Base-by-base conservation (phyloP, 2,797 vertebrate species). In the Pristis pectinata region DNA sequence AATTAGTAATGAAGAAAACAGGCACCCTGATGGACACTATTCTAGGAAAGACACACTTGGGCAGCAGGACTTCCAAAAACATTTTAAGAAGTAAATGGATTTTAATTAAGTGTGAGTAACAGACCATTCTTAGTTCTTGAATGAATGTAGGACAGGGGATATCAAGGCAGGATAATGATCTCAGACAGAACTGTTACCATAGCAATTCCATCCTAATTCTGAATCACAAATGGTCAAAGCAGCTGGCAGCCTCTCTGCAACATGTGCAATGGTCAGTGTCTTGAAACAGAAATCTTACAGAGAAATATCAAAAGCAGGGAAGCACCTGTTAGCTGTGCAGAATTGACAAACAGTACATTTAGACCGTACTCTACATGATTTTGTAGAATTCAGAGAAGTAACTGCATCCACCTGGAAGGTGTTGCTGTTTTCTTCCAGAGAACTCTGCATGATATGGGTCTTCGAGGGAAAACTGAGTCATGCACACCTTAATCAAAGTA, bases 381-480 rank as follows among this genome's bases (percentile, higher is more conserved):
- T 7, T 89, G 4, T 61, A 34, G 8, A n/a, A 37, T n/a, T n/a
- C 24, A 19, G 56, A 72, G 27, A 27, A 87, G 15, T 34, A 87
- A 59, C 27, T 30, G 56, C 59, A 37, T n/a, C 30, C n/a, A 61
- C 37, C 34, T 17, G 4, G 34, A 17, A 89, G n/a, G 27, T 44
- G 22, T 59, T 89, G 56, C 34, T 89, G 56, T 89, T 19, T 89
- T 61, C 34, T 34, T 89, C 85, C 85, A 61, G 56, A 89, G 34
- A 56, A n/a, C 61, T 22, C 85, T 89, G 13, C 56, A 37, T 7
- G 15, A 53, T 1, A 17, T 1, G 30, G 59, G 56, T 61, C 30
- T n/a, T 61, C 30, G 56, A 61, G 56, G 85, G 37, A 89, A 61
- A 89, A 61, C 59, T 61, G 85, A 89, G 85, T 89, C 85, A 89